phyloP scores from a whole-genome alignment of 2,888 invertebrate species.

The Pristionchus japonicus region DNA sequence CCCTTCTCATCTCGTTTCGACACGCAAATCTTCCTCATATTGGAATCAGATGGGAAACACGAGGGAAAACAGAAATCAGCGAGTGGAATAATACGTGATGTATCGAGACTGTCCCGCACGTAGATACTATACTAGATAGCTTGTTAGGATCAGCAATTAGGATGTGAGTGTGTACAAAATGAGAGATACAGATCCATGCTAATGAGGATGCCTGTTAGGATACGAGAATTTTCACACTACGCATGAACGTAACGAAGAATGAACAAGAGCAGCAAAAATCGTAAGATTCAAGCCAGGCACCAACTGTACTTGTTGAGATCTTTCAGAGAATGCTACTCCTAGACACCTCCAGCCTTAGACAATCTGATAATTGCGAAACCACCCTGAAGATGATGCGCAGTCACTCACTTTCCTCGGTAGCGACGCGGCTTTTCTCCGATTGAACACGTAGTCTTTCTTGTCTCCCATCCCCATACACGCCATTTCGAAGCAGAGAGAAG shows the following conservation, averaged over 20 bases:
- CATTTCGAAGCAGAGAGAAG: neutral
- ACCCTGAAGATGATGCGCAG: no score
- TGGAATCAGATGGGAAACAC: slow-evolving; percentile 7
- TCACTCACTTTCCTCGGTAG: neutral
- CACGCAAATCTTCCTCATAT: neutral
- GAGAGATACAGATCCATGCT: no score
- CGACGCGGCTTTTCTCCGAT: neutral
- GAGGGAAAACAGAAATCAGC: neutral
- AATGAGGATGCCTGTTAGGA: neutral
- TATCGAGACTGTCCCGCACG: neutral
- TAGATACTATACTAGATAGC: no score
- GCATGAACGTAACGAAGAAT: neutral
- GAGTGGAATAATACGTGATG: neutral
- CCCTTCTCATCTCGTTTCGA: neutral
- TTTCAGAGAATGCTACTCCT: no score
- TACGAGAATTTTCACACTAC: neutral
- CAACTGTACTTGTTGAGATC: no score
- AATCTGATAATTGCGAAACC: no score
- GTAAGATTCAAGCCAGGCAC: no score
- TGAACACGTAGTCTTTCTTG: slow-evolving; percentile 7
- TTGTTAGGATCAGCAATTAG: no score
- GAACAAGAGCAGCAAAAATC: no score
- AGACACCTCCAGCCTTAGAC: no score
- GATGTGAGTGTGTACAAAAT: no score
- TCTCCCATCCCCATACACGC: slow-evolving; percentile 15